Conservation (phyloP, 2,113 vertebrate genomes). For the Mesocricetus auratus region DNA sequence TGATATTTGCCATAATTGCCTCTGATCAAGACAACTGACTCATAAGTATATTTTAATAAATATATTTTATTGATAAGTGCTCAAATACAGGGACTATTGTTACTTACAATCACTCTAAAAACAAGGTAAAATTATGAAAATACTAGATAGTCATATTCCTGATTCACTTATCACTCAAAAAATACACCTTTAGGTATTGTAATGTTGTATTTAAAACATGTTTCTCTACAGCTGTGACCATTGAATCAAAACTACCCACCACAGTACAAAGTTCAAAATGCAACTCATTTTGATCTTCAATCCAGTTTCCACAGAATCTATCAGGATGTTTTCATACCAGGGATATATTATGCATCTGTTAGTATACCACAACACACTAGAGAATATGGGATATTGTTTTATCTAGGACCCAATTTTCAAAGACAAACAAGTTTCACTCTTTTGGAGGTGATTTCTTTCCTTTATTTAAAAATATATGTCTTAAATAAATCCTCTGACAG, state of each 20-base stretch:
- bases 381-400: not conserved
- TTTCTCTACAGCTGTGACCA: not conserved
- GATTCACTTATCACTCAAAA: not conserved
- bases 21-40: not conserved
- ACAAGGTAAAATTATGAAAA: not conserved
- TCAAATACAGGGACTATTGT: not conserved
- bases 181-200: not conserved
- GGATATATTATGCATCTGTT: not conserved
- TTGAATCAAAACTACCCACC: not conserved
- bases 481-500: not conserved
- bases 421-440: not conserved
- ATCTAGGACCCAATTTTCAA: fast-evolving
- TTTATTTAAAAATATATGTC: not conserved
- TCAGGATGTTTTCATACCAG: not conserved
- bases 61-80: not conserved
- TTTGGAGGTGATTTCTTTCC: not conserved
- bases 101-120: not conserved
- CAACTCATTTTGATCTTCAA: not conserved
- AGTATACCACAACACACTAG: not conserved
- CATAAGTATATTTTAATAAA: not conserved
- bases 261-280: fast-evolving
- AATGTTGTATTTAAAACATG: not conserved
- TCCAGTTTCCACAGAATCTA: not conserved
- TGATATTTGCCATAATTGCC: not conserved
- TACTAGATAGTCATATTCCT: not conserved